Evolutionary conservation across 2,888 invertebrate genomes (phyloP), one percentile per base, ranked within the genome.

Genomic region (Papilio protenor): DNA sequence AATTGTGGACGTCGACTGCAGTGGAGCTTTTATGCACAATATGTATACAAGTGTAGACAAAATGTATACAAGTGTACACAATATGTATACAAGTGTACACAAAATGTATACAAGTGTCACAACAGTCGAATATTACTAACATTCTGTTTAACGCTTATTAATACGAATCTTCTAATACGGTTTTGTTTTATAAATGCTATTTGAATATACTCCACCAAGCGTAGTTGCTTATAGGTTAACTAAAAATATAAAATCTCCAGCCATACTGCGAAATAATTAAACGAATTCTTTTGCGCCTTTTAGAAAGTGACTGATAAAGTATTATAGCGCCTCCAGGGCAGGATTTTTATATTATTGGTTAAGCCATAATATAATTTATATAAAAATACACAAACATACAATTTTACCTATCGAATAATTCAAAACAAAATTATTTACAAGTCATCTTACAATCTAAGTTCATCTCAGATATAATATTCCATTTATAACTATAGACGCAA

Each of bases 401-500:
- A 52, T 27, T 71, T 61, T 73, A 69, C 14, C 77, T 52, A 74
- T 74, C 47, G 59, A 75, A 61, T 71, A 70, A 40, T 45, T 27
- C 57, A 70, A 77, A 71, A 69, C 55, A 33, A 69, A 52, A 77
- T 49, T 78, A 78, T 78, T 57, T 78, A 78, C 75, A 78, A 49
- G 45, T 61, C 66, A 40, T 40, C 40, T 76, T 76, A 76, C 4
- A 57, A 12, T n/a, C 49, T 76, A 66, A 69, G 11, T 57, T 10
- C 57, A 21, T 59, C 40, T 61, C 57, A 61, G 57, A 73, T 73
- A 45, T 27, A 75, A 18, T 66, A 57, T 77, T 55, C 73, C 73
- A 71, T 18, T 72, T 64, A 64, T n/a, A 47, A 45, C 47, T 71
- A 47, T 18, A 47, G 12, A 75, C 27, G 55, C 77, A 64, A 73